Percentiles rank a stretch among this genome's conserved stretches.
Evolutionary conservation across 2,113 vertebrate genomes (phyloP).

Genomic region (Numenius arquata): DNA sequence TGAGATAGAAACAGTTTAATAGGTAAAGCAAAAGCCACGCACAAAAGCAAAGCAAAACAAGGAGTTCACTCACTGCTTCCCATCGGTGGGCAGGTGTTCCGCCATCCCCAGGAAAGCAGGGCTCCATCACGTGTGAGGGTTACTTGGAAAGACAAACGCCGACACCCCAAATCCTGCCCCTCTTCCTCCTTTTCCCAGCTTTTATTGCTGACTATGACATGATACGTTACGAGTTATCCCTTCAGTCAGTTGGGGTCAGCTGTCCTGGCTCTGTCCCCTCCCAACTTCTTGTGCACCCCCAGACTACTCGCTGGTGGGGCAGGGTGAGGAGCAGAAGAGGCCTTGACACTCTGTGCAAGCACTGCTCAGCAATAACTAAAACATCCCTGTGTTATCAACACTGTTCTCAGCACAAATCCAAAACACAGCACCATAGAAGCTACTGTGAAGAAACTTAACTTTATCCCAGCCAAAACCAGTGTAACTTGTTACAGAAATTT

Average conservation of each 20-base stretch:
- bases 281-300: background rate
- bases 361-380: background rate
- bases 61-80: background rate
- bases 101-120: background rate
- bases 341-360: background rate
- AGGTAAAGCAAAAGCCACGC: fast-evolving
- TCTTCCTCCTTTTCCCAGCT: background rate
- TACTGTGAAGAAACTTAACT: background rate
- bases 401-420: background rate
- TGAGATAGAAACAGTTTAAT: background rate
- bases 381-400: background rate
- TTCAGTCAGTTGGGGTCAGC: background rate
- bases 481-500: background rate
- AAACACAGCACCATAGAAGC: background rate
- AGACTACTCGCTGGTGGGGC: background rate
- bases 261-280: background rate
- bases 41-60: background rate
- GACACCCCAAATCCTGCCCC: fast-evolving
- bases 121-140: fast-evolving
- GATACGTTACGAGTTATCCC: fast-evolving
- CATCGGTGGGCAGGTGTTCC: background rate
- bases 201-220: fast-evolving
- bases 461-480: background rate
- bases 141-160: background rate
- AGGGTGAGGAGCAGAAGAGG: background rate